Evolutionary conservation across 2,888 invertebrate genomes (phyloP), one percentile per base, ranked within the genome.

Genomic region (Timema podura): DNA sequence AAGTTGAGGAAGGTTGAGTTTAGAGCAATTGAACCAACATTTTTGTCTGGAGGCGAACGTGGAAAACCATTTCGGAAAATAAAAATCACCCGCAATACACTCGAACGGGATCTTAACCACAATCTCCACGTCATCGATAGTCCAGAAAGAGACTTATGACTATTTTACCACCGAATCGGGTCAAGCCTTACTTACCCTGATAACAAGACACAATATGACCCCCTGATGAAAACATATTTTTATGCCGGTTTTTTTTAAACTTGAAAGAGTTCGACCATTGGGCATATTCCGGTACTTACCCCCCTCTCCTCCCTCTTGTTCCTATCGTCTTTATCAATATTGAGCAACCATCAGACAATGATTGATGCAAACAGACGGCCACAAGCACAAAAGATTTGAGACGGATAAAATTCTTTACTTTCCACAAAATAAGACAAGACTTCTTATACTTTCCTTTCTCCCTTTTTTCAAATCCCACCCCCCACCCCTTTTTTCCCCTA

Each of bases 281-380:
- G n/a, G 11, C 51, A 13, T 51, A n/a, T 57, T 9, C 57, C 30
- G 16, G 10, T 30, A 61, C 61, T 45, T 5, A 6, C 44, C 30
- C 44, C 61, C 44, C n/a, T 16, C 51, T n/a, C 57, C n/a, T n/a
- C 57, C 30, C 11, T 44, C 61, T 45, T 57, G 51, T 30, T 30
- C 30, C 30, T 68, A 68, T 68, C 68, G 68, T 64, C 68, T 64
- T 64, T n/a, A 68, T 68, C 68, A 68, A 68, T 47, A 68, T 48
- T 68, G 68, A 48, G 68, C 68, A 68, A 45, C 59, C 11, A 64
- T 45, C 64, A 30, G 10, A 15, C 49, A 44, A 61, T 61, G 61
- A 61, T 61, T 61, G 61, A 61, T 61, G 30, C 61, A 61, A 16
- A 61, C 61, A 61, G 61, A 61, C 61, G 45, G 9, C 61, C 61